A percentile compares a stretch with the other conserved stretches of the same genome.
These are phyloP conservation scores for Hermetia illucens DNA, from an alignment of 1,140 invertebrate species.

Conservation along the genomic window DNA sequence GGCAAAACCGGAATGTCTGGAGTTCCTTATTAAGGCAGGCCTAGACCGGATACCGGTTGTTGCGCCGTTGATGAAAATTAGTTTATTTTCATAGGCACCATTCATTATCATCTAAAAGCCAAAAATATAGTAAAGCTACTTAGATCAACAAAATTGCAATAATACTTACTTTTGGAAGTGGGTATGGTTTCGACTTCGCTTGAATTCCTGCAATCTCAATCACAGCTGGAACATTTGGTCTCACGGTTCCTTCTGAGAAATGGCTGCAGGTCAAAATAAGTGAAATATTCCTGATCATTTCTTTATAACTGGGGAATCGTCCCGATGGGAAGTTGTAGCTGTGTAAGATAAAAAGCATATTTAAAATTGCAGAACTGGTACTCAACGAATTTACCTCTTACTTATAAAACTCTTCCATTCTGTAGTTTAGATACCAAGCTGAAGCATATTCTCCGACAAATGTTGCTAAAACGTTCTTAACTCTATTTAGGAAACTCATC, in stretches of 20 bases:
- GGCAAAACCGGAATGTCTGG: no score
- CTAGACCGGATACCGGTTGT: no score
- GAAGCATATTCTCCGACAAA: not conserved
- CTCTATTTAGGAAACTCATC: not conserved
- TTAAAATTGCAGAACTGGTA: no score
- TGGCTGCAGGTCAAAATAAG: conserved; percentile 20
- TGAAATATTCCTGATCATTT: conserved; percentile 14
- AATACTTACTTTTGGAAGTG: conserved; percentile 20
- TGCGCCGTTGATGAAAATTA: no score
- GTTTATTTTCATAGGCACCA: no score
- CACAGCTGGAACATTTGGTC: conserved; percentile 25
- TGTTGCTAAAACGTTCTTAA: not conserved
- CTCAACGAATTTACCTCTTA: no score
- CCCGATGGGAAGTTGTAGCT: conserved; percentile 15
- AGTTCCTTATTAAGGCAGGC: no score
- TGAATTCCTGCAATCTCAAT: conserved; percentile 32
- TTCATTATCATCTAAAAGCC: no score
- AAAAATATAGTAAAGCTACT: no score
- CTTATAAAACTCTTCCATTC: not conserved
- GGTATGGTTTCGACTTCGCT: conserved; percentile 19
- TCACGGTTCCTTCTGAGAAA: conserved; percentile 20
- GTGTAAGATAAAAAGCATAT: no score
- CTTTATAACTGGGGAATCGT: conserved; percentile 15
- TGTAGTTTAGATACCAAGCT: not conserved
- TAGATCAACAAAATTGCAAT: no score